Percentiles rank a stretch among this genome's conserved stretches.
Evolutionary conservation across 2,113 vertebrate genomes (phyloP).

Genomic region (Toxotes jaculatrix): DNA sequence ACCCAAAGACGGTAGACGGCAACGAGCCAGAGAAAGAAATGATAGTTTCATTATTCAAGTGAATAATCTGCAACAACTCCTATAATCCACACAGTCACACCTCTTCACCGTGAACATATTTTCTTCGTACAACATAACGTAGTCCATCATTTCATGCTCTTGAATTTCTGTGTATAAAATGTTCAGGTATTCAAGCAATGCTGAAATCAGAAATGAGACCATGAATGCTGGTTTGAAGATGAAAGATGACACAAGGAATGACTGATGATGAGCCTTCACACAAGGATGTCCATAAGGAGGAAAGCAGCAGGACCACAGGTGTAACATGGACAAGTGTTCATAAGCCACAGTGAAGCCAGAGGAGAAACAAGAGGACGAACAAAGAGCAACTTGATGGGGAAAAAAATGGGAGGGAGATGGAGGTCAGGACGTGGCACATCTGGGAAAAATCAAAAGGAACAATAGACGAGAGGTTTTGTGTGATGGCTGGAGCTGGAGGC

Average conservation of each 20-base stretch:
- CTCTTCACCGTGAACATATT: slow-evolving; percentile 8
- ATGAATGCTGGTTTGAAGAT: neutral
- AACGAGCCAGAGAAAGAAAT: slow-evolving; percentile 24
- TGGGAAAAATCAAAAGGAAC: slow-evolving; percentile 60
- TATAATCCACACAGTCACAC: neutral
- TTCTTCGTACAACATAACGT: neutral
- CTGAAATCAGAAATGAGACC: slow-evolving; percentile 24
- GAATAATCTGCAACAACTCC: neutral
- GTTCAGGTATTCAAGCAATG: slow-evolving; percentile 5
- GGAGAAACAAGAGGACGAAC: slow-evolving; percentile 31
- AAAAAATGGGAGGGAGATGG: slow-evolving; percentile 37
- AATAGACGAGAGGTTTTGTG: slow-evolving; percentile 40
- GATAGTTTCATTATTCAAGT: slow-evolving; percentile 2
- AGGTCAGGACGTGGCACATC: slow-evolving; percentile 47
- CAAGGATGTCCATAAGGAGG: slow-evolving; percentile 19
- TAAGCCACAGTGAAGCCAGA: neutral
- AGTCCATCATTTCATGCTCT: neutral
- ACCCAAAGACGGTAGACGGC: slow-evolving; percentile 17
- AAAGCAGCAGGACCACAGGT: slow-evolving; percentile 19
- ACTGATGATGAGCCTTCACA: slow-evolving; percentile 14
- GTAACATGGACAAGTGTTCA: slow-evolving; percentile 19
- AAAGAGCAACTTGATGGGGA: slow-evolving; percentile 42
- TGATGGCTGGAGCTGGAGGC: slow-evolving; percentile 51
- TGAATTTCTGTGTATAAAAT: neutral
- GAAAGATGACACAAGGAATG: slow-evolving; percentile 21